These are phyloP conservation scores for Patella pellucida DNA, from an alignment of 2,888 invertebrate species.

Conservation along the genomic window DNA sequence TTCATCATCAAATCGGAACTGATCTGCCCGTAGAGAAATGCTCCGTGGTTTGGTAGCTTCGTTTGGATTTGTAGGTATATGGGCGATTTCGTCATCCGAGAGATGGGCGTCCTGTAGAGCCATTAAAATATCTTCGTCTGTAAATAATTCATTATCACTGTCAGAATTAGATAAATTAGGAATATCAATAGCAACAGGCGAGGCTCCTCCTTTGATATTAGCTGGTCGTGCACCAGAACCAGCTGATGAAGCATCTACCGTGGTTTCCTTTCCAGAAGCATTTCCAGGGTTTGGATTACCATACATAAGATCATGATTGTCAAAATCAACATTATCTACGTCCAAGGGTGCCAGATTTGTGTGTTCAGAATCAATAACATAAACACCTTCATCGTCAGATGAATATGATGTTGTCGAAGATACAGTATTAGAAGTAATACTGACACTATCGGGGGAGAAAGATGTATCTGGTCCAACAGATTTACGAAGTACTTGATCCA, in stretches of 20 bases:
- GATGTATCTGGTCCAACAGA: slow-evolving; percentile 20
- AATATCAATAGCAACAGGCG: no score
- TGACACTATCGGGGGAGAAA: slow-evolving; percentile 15
- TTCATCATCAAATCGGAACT: background rate
- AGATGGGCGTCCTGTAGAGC: background rate
- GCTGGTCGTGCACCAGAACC: no score
- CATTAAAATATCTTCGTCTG: background rate
- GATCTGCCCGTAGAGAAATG: background rate
- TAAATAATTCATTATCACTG: background rate
- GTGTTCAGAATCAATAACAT: background rate
- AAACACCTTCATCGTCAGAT: background rate
- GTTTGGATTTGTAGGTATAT: background rate
- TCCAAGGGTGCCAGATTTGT: background rate
- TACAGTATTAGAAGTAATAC: background rate
- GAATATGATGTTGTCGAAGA: background rate
- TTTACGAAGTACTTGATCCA: background rate
- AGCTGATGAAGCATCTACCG: no score
- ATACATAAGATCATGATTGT: no score
- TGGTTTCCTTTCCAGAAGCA: no score
- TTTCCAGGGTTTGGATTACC: no score
- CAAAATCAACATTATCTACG: no score
- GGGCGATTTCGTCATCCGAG: background rate
- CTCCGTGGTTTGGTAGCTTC: background rate
- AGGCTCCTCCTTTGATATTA: no score
- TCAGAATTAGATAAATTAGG: background rate